Conservation (phyloP, 2,113 vertebrate genomes). For the Tenebrosternarchus preto region DNA sequence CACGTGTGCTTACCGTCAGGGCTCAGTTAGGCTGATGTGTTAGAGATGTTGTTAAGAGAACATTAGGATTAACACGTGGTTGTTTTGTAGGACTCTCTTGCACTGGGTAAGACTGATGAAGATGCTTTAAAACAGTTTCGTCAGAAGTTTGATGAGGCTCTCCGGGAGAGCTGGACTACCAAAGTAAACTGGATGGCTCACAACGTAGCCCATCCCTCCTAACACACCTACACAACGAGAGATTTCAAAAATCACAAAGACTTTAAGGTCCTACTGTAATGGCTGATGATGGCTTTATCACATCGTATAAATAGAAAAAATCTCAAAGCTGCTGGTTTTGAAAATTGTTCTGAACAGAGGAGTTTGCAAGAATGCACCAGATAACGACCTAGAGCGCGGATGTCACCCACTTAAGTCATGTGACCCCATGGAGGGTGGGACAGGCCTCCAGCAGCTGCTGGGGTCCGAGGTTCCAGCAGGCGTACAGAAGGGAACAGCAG, state of each 20-base stretch:
- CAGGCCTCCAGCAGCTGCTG: background rate
- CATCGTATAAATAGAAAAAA: background rate
- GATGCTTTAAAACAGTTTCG: conserved; percentile 97
- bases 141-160: conserved; percentile 97
- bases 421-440: conserved; percentile 29
- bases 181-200: conserved; percentile 99
- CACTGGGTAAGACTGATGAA: conserved; percentile 94
- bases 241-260: background rate
- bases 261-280: background rate
- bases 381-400: background rate
- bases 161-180: conserved; percentile 98
- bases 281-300: background rate
- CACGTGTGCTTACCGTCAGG: too few relatives aligned
- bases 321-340: conserved; percentile 19
- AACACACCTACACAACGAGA: conserved; percentile 54
- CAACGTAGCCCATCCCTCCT: conserved; percentile 96
- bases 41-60: too few relatives aligned
- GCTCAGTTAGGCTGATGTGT: too few relatives aligned
- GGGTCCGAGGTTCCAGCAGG: too few relatives aligned
- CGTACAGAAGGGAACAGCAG: too few relatives aligned
- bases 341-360: background rate
- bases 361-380: background rate
- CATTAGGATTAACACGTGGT: too few relatives aligned
- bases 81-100: conserved; percentile 87
- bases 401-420: conserved; percentile 33